Conservation (phyloP, 1,140 invertebrate species). For the Helicoverpa armigera region DNA sequence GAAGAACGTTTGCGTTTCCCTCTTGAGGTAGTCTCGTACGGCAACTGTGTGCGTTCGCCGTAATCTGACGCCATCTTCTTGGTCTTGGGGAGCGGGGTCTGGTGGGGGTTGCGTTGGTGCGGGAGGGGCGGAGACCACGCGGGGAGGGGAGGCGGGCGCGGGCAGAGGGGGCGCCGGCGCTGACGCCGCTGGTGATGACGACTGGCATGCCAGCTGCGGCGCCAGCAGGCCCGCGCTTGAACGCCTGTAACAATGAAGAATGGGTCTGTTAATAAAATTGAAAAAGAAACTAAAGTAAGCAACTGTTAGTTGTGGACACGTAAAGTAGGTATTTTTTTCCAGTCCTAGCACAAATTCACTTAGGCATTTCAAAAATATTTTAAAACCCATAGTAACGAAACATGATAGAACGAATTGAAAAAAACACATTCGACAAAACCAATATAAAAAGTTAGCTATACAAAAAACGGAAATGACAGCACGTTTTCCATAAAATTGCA, state of each 20-base stretch:
- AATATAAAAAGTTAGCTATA: not conserved
- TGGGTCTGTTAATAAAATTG: not conserved
- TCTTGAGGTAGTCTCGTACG: constrained; percentile 89
- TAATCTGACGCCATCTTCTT: constrained; percentile 80
- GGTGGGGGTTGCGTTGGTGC: constrained; percentile 66
- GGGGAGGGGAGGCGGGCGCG: constrained; percentile 77
- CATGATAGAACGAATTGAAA: not conserved
- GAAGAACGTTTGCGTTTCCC: constrained; percentile 93
- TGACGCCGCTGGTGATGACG: constrained; percentile 69
- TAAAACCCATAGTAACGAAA: too few species aligned
- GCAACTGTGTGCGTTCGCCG: constrained; percentile 75
- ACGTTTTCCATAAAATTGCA: not conserved
- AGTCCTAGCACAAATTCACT: too few species aligned
- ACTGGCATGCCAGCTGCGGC: constrained; percentile 80
- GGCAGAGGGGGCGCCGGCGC: constrained; percentile 74
- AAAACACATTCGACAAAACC: not conserved
- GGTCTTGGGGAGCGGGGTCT: constrained; percentile 74
- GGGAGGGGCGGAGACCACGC: constrained; percentile 73
- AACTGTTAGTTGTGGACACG: too few species aligned
- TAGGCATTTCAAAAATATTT: too few species aligned
- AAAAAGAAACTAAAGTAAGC: not conserved
- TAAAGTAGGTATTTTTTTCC: too few species aligned
- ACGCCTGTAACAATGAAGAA: constrained; percentile 74
- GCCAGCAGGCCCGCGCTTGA: constrained; percentile 79
- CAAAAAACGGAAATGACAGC: not conserved